Evolutionary conservation across 2,888 invertebrate genomes (phyloP).

Genomic region (Tenodera sinensis): DNA sequence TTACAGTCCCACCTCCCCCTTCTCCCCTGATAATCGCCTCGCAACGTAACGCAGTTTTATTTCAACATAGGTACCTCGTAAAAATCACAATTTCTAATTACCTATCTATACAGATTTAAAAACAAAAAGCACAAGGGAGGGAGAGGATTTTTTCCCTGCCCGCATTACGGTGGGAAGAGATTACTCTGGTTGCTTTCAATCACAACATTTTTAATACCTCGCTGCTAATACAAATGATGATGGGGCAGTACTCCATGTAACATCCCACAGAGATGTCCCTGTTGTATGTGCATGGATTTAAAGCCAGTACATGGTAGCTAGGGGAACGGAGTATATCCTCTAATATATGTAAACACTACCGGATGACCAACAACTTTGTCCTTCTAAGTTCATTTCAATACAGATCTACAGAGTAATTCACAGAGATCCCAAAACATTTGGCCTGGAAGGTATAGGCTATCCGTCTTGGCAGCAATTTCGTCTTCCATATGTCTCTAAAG

Average conservation of each 20-base stretch:
- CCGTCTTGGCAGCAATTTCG: too few relatives aligned
- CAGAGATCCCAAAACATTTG: too few relatives aligned
- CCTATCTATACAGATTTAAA: conserved; percentile 7
- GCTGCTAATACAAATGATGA: conserved; percentile 9
- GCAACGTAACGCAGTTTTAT: neutral
- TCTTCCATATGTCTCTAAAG: too few relatives aligned
- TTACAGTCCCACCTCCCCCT: neutral
- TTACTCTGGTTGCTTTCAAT: conserved; percentile 4
- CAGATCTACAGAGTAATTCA: too few relatives aligned
- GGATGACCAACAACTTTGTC: neutral
- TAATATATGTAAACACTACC: neutral
- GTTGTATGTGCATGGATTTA: neutral
- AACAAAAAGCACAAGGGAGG: neutral
- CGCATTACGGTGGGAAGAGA: neutral
- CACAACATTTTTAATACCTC: conserved; percentile 10
- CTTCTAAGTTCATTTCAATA: neutral
- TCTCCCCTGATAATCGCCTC: neutral
- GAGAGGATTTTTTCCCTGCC: neutral
- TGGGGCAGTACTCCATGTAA: neutral
- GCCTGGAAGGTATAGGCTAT: too few relatives aligned
- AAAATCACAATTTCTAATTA: conserved; percentile 10
- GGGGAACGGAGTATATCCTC: neutral
- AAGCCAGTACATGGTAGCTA: neutral
- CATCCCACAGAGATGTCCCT: conserved; percentile 15
- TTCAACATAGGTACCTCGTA: neutral